phyloP scores from a whole-genome alignment of 1,140 invertebrate species.

The Aradophagus sp. region DNA sequence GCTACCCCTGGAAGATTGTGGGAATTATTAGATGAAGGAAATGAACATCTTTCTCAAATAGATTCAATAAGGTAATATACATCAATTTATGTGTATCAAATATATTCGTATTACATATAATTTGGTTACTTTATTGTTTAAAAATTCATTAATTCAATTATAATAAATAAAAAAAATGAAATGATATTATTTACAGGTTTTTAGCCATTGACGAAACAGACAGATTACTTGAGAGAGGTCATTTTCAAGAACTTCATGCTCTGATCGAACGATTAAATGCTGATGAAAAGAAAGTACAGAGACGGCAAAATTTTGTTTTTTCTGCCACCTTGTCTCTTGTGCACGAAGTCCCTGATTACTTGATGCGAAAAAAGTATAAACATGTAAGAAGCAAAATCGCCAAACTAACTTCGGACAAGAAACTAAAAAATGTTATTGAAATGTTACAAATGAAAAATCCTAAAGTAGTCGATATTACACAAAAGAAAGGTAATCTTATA shows the following conservation, averaged over 20 bases:
- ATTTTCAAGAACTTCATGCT: slow-evolving; percentile 93
- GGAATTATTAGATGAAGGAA: slow-evolving; percentile 90
- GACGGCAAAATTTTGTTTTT: slow-evolving; percentile 96
- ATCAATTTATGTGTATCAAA: slow-evolving; percentile 1
- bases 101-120: background rate
- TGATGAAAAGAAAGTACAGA: slow-evolving; percentile 76
- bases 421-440: slow-evolving; percentile 82
- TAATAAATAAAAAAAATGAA: too few relatives aligned
- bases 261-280: slow-evolving; percentile 88
- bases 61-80: slow-evolving; percentile 79
- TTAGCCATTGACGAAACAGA: slow-evolving; percentile 99
- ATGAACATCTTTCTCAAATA: slow-evolving; percentile 83
- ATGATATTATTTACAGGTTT: slow-evolving; percentile 76
- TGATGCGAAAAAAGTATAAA: slow-evolving; percentile 80
- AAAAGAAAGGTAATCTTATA: slow-evolving; percentile 79
- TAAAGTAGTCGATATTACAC: slow-evolving; percentile 95
- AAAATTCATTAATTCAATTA: too few relatives aligned
- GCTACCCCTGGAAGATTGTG: slow-evolving; percentile 97
- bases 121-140: background rate
- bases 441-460: slow-evolving; percentile 89
- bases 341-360: slow-evolving; percentile 86
- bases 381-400: slow-evolving; percentile 75
- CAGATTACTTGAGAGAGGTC: slow-evolving; percentile 96
- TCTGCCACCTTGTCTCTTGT: slow-evolving; percentile 97
- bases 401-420: slow-evolving; percentile 82